Conservation (phyloP, 2,888 invertebrate genomes). For the Metacarcinus magister region DNA sequence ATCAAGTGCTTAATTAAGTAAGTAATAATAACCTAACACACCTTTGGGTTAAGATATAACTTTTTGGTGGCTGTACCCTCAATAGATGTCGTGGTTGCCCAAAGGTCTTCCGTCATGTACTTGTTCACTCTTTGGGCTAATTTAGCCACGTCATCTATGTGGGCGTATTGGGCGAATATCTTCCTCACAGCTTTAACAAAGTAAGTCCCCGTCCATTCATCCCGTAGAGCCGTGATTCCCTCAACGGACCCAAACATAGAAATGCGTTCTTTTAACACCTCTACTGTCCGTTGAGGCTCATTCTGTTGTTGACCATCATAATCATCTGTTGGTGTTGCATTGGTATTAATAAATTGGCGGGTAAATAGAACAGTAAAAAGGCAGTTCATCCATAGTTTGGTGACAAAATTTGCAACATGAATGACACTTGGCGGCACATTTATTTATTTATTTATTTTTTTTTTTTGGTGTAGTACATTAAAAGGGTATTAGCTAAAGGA, state of each 20-base stretch:
- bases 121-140: not conserved
- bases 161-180: conserved; percentile 16
- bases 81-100: not conserved
- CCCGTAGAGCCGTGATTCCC: conserved; percentile 6
- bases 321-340: not conserved
- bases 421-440: too few species aligned
- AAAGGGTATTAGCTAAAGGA: too few species aligned
- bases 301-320: not conserved
- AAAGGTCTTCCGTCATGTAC: not conserved
- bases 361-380: too few species aligned
- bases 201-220: not conserved
- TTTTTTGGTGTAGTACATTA: too few species aligned
- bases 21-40: too few species aligned
- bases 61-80: not conserved
- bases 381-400: too few species aligned
- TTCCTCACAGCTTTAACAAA: not conserved
- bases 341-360: too few species aligned
- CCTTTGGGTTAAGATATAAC: conserved; percentile 55
- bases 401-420: too few species aligned
- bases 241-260: conserved; percentile 44
- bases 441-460: too few species aligned
- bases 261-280: not conserved
- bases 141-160: not conserved
- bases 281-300: not conserved
- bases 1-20: too few species aligned